phyloP scores from a whole-genome alignment of 2,797 vertebrate genomes.

The Gambusia yucatana region DNA sequence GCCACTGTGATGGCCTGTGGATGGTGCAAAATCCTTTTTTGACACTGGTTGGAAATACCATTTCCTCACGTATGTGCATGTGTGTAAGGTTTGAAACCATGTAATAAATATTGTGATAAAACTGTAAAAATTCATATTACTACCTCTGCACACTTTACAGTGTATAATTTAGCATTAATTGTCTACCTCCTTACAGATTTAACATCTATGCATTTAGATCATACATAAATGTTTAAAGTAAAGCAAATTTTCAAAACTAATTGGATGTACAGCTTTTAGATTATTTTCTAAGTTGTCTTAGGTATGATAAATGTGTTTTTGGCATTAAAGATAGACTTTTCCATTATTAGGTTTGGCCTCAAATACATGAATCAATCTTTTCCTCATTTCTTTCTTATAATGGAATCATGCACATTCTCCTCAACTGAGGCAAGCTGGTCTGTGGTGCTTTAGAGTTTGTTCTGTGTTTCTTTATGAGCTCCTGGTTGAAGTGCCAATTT shows the following conservation, averaged over 20 bases:
- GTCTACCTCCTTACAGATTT: background rate
- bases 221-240: background rate
- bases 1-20: conserved; percentile 39
- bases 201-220: background rate
- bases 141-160: conserved; percentile 47
- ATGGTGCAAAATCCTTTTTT: conserved; percentile 47
- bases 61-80: conserved; percentile 23
- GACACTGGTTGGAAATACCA: conserved; percentile 45
- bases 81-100: conserved; percentile 47
- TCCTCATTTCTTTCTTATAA: background rate
- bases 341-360: background rate
- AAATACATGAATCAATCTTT: background rate
- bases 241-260: background rate
- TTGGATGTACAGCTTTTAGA: background rate
- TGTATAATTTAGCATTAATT: background rate
- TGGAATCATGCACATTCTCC: background rate
- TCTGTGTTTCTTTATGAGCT: background rate
- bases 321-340: background rate
- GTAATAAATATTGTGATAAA: conserved; percentile 55
- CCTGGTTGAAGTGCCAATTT: background rate
- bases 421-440: background rate
- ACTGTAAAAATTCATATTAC: conserved; percentile 55
- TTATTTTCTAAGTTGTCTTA: background rate
- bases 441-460: background rate
- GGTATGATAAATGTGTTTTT: background rate